Evolutionary conservation across 2,797 vertebrate species (phyloP), one percentile per base, ranked within the genome.

Genomic region (Neosalanx taihuensis): DNA sequence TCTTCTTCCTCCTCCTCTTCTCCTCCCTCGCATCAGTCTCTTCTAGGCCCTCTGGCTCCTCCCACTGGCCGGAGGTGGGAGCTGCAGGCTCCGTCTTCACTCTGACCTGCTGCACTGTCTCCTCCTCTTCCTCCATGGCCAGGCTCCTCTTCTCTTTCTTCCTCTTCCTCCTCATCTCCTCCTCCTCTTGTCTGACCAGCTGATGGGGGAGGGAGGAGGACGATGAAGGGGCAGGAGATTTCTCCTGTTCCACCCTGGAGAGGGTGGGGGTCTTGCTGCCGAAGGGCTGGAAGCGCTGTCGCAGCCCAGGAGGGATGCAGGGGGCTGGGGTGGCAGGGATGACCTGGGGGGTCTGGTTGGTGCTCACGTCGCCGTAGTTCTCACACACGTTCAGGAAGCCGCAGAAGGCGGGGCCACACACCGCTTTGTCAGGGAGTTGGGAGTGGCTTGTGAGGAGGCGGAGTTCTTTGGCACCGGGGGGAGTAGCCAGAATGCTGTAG

Each of bases 201-300:
- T 89, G 64, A 70, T 0, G n/a, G 76, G 17, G 63, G 62, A 9
- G 73, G 0, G 57, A 6, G 31, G 80, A 69, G 1, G 68, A 53
- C 33, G 23, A 9, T 5, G 13, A 10, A 12, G 53, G 26, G 35
- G 57, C 64, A 18, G 12, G 35, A 9, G 41, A 37, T 10, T 6
- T 7, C 20, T 80, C 77, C 0, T 1, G 51, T n/a, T 77, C 64
- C 79, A 76, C 63, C 1, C 49, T 49, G 72, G 82, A 70, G 72
- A 82, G 31, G 12, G 82, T 73, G 69, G 87, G 84, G 1, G 75
- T 85, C 63, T 75, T 88, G 30, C 92, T 90, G 63, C 93, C 93
- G 0, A 95, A 95, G n/a, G 94, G 93, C 41, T 89, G 86, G 83
- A 94, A 96, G 0, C 94, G 86, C 73, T 94, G 95, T 66, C 82